These are phyloP conservation scores for Hephaestus fuliginosus DNA, from an alignment of 2,797 vertebrate species.

Conservation along the genomic window DNA sequence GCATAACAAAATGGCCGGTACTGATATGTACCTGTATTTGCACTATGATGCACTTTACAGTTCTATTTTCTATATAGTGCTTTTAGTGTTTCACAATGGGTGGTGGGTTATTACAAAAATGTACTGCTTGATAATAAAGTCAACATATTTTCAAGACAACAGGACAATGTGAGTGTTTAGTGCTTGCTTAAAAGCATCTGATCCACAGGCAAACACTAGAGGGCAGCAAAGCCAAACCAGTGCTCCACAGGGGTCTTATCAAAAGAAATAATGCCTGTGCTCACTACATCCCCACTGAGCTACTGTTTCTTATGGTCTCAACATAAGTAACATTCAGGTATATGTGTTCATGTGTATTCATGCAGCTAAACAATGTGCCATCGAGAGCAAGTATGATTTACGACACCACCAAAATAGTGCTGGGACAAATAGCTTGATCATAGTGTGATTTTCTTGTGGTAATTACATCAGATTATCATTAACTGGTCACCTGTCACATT, in stretches of 20 bases:
- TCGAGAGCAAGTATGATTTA: background rate
- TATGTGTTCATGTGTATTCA: background rate
- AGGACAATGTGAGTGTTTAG: background rate
- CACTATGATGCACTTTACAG: constrained; percentile 16
- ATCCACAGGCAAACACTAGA: constrained; percentile 48
- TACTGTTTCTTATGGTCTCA: background rate
- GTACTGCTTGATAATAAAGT: constrained; percentile 12
- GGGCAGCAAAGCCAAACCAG: constrained; percentile 63
- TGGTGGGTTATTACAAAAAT: background rate
- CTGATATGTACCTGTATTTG: constrained; percentile 7
- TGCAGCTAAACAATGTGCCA: background rate
- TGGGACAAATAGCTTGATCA: background rate
- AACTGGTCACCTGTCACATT: background rate
- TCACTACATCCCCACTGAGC: background rate
- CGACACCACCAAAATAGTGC: background rate
- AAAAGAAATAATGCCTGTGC: background rate
- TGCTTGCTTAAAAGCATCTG: background rate
- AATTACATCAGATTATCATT: background rate
- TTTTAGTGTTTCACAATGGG: constrained; percentile 10
- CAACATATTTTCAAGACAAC: background rate
- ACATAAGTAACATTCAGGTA: background rate
- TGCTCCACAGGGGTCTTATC: background rate
- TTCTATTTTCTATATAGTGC: background rate
- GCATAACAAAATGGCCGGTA: background rate
- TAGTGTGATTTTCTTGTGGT: background rate